These are phyloP conservation scores for Synanthedon vespiformis DNA, from an alignment of 2,888 invertebrate genomes.

Conservation along the genomic window DNA sequence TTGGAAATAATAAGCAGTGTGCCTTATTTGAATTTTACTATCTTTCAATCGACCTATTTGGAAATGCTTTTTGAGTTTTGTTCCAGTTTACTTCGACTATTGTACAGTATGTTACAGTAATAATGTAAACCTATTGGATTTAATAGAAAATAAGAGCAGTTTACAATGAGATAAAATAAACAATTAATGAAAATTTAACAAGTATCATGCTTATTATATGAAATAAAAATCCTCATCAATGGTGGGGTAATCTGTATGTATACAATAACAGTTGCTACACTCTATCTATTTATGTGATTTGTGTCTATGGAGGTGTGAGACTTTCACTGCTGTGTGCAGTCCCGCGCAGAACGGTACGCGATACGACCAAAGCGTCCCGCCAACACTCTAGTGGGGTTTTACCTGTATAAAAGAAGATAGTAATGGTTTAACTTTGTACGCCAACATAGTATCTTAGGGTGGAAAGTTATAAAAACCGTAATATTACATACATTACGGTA, in stretches of 20 bases:
- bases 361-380: constrained; percentile 21
- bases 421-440: no score
- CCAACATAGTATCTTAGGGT: no score
- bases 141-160: no score
- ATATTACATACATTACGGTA: no score
- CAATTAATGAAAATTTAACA: no score
- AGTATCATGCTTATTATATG: no score
- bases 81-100: background rate
- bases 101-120: constrained; percentile 5
- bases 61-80: background rate
- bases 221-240: no score
- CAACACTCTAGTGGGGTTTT: constrained; percentile 57
- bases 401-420: constrained; percentile 28
- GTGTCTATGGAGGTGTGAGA: background rate
- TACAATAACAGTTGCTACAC: background rate
- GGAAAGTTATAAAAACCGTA: no score
- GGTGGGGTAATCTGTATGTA: no score
- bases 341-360: constrained; percentile 20
- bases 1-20: background rate
- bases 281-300: background rate
- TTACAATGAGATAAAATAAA: no score
- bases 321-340: constrained; percentile 1
- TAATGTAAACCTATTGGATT: constrained; percentile 2
- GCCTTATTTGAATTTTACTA: background rate
- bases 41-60: constrained; percentile 6